Base-by-base conservation (phyloP, 2,888 invertebrate genomes). In the Exephanes ischioxanthus region DNA sequence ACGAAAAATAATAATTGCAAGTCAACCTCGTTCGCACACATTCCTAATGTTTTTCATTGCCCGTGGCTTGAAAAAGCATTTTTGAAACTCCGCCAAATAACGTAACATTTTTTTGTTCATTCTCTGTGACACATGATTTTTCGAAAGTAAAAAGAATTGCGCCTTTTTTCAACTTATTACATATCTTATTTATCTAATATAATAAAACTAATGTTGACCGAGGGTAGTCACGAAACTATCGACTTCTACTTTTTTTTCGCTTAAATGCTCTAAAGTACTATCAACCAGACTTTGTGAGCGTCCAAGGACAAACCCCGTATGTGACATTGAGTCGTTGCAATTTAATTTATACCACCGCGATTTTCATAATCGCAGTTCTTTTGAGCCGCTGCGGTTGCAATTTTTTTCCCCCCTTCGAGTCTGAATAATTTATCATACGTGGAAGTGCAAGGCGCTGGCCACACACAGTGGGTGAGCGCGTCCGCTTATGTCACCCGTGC, bases 401-500 rank as follows among this genome's bases (percentile, higher is more conserved):
- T 61, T 33, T 58, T 30, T 61, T 58, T 22, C 22, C 22, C 22
- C 41, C 61, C 63, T 19, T 51, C 26, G 48, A 48, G 22, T 71
- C 30, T 16, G 55, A 82, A 72, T 66, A 33, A 72, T 66, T 66
- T 33, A 72, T 66, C 48, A 51, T 82, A 66, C 26, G 53, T 63
- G 81, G 70, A 82, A 82, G 76, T 26, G 68, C 22, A 26, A 19
- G 48, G 26, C 63, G 55, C 37, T 14, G 26, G 61, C 45, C 63
- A 63, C 33, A 33, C 63, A 30, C 33, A 16, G 6, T 22, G 41
- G 37, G 48, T 58, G 75, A 75, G 81, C 48, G 37, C 30, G 41
- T 58, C 14, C n/a, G 63, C 63, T 63, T n/a, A 22, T 41, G 81
- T 76, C 81, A 70, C 75, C 75, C 73, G 81, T 48, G 33, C 33